Percentiles rank a stretch among this genome's conserved stretches.
phyloP scores from a whole-genome alignment of 1,140 invertebrate genomes.

The Mycetomoellerius zeteki region DNA sequence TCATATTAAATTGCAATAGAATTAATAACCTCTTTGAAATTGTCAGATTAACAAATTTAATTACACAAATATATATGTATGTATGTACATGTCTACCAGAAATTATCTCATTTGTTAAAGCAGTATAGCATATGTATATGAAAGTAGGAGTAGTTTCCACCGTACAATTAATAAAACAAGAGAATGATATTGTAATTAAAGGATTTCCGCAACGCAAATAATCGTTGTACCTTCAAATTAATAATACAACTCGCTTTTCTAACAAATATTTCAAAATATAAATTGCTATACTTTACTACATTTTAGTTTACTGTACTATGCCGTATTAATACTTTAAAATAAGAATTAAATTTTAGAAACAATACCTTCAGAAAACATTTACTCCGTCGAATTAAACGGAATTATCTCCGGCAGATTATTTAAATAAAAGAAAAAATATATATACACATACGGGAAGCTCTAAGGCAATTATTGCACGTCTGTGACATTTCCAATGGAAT shows the following conservation, averaged over 20 bases:
- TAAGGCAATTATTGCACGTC: slow-evolving; percentile 21
- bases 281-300: neutral
- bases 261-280: neutral
- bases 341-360: neutral
- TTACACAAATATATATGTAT: neutral
- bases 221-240: neutral
- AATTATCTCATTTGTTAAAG: slow-evolving; percentile 11
- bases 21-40: neutral
- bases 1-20: neutral
- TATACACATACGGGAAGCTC: neutral
- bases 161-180: slow-evolving; percentile 15
- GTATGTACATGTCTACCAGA: neutral
- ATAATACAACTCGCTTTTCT: neutral
- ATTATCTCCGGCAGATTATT: neutral
- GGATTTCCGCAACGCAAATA: neutral
- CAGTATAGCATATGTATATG: neutral
- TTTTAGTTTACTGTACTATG: too few species aligned
- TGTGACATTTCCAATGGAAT: slow-evolving; percentile 7
- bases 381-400: neutral
- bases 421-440: neutral
- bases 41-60: neutral
- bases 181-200: neutral
- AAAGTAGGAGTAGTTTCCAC: neutral
- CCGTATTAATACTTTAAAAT: neutral
- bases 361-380: slow-evolving; percentile 21